These are phyloP conservation scores for Allobates femoralis DNA, from an alignment of 2,797 vertebrate species.

Conservation along the genomic window DNA sequence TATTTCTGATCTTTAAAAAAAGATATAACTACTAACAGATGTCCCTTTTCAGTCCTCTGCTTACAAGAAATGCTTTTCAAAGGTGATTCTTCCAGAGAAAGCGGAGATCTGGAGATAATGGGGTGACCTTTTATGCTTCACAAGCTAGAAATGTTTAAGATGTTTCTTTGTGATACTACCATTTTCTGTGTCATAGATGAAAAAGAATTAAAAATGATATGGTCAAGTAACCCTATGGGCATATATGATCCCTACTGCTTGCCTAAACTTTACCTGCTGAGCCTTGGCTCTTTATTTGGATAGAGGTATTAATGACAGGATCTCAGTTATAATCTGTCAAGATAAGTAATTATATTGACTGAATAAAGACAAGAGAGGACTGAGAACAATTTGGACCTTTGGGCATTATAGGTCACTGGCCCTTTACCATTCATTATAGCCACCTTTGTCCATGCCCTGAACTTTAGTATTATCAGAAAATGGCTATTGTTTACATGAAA, in stretches of 20 bases:
- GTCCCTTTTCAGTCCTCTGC: constrained; percentile 48
- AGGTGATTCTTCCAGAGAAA: constrained; percentile 40
- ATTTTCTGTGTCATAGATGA: constrained; percentile 22
- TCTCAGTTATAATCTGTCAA: neutral
- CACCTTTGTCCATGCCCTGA: too few relatives aligned
- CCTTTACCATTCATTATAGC: too few relatives aligned
- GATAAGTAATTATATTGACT: neutral
- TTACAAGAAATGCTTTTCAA: constrained; percentile 40
- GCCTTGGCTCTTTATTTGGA: neutral
- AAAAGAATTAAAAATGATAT: neutral
- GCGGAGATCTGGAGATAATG: constrained; percentile 58
- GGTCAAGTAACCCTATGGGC: neutral
- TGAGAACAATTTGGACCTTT: neutral
- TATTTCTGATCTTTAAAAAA: constrained; percentile 40
- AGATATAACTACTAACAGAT: constrained; percentile 37
- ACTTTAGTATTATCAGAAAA: too few relatives aligned
- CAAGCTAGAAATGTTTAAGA: constrained; percentile 40
- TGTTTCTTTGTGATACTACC: constrained; percentile 13
- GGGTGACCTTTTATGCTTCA: constrained; percentile 47
- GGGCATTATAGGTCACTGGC: too few relatives aligned
- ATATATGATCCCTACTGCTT: neutral
- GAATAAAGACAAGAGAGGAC: neutral
- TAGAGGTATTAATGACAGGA: neutral
- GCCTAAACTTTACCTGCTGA: neutral
- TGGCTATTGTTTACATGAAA: too few relatives aligned